A percentile compares a stretch with the other conserved stretches of the same genome.
phyloP scores from a whole-genome alignment of 2,797 vertebrate genomes.

The Numenius phaeopus region DNA sequence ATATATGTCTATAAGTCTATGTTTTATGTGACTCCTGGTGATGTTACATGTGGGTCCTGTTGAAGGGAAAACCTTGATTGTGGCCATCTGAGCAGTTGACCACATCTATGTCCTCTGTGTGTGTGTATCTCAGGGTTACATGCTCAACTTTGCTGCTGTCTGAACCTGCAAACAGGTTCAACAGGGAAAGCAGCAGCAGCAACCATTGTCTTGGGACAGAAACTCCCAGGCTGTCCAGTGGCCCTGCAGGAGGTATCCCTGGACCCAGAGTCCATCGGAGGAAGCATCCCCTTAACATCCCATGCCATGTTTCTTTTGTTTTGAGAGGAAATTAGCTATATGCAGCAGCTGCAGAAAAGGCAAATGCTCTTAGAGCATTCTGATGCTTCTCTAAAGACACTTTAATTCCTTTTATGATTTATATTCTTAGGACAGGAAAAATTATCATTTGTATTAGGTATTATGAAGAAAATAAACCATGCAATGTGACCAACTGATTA shows the following conservation, averaged over 20 bases:
- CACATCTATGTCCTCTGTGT: background rate
- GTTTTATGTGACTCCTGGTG: background rate
- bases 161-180: background rate
- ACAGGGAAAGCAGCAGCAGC: background rate
- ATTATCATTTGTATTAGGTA: background rate
- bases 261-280: accelerated
- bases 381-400: background rate
- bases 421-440: background rate
- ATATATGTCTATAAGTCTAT: no score
- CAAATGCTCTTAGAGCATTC: background rate
- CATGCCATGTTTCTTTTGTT: background rate
- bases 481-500: background rate
- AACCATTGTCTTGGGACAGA: background rate
- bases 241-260: background rate
- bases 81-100: background rate
- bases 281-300: background rate
- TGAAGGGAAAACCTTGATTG: background rate
- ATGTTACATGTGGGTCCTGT: background rate
- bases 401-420: background rate
- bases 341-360: background rate
- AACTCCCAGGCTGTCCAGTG: accelerated
- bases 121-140: background rate
- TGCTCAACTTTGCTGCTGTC: background rate
- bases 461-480: background rate
- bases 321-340: background rate